Evolutionary conservation across 1,140 invertebrate species (phyloP).

Genomic region (Nixonia krombeini): DNA sequence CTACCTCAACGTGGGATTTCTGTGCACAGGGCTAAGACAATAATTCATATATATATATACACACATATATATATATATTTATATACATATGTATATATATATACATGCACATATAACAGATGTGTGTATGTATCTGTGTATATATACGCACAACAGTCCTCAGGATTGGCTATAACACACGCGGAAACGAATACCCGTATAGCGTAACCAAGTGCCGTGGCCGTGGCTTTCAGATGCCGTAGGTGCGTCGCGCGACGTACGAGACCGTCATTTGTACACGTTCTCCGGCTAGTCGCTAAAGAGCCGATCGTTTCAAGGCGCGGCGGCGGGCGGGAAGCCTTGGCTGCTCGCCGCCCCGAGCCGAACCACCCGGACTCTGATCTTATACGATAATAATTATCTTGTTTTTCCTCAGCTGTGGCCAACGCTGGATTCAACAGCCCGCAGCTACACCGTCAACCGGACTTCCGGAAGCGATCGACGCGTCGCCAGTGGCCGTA

Average conservation of each 20-base stretch:
- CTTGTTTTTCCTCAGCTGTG: slow-evolving; percentile 29
- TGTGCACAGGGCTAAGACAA: background rate
- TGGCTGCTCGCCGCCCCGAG: too few relatives aligned
- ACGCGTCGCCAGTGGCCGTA: background rate
- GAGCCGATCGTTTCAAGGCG: too few relatives aligned
- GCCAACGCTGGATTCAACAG: slow-evolving; percentile 41
- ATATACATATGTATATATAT: too few relatives aligned
- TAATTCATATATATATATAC: slow-evolving; percentile 13
- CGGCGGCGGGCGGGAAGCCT: too few relatives aligned
- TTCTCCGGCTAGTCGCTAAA: too few relatives aligned
- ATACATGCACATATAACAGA: too few relatives aligned
- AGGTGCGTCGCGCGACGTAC: background rate
- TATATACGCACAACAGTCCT: slow-evolving; percentile 6
- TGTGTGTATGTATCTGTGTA: too few relatives aligned
- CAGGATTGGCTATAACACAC: slow-evolving; percentile 18
- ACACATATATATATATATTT: too few relatives aligned
- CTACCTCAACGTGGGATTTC: slow-evolving; percentile 8
- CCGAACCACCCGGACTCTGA: too few relatives aligned
- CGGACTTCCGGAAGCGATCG: slow-evolving; percentile 7
- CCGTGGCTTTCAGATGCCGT: background rate
- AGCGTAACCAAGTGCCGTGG: slow-evolving; percentile 21
- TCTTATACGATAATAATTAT: too few relatives aligned
- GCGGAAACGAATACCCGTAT: slow-evolving; percentile 38
- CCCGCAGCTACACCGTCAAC: slow-evolving; percentile 18
- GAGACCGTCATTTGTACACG: too few relatives aligned